Evolutionary conservation across 2,888 invertebrate genomes (phyloP), one percentile per base, ranked within the genome.

Genomic region (Drosophila quinaria): DNA sequence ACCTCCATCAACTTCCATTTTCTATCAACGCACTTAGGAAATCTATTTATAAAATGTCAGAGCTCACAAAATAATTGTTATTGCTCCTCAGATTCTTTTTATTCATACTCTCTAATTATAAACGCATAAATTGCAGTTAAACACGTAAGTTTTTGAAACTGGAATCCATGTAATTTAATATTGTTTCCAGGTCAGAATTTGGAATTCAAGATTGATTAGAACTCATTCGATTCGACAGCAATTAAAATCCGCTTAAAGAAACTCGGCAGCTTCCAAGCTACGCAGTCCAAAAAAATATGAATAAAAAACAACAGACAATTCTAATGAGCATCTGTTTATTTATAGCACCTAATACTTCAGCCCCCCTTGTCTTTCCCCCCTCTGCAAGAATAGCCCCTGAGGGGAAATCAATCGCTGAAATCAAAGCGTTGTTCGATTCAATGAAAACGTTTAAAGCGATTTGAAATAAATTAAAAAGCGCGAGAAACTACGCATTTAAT

Each of bases 201-300:
- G 33, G 25, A 60, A 60, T 42, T 69, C n/a, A 37, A 65, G 54
- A 70, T 83, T 81, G 84, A 83, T 83, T 84, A 81, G 80, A 87
- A 84, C 70, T 59, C 75, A 62, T 85, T 82, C 50, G 54, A 54
- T 17, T 50, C 50, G 67, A 74, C 81, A 75, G 80, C 80, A 87
- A 84, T 87, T 84, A 87, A 85, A 87, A 84, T 19, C 85, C 72
- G 87, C 87, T 84, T 85, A 84, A 67, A 59, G 42, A 54, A 71
- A 41, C 56, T 66, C 56, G 62, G 25, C 80, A 72, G 85, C 87
- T 84, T 70, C 84, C 82, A 80, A 64, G 78, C 78, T 84, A 87
- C 87, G 82, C 84, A 70, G 63, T 42, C 56, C 25, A 6, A 29
- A n/a, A 29, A 22, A 11, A 41, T 15, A 8, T 31, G 8, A 8